Evolutionary conservation across 2,888 invertebrate genomes (phyloP), one percentile per base, ranked within the genome.

Genomic region (Drosophila longiperda): DNA sequence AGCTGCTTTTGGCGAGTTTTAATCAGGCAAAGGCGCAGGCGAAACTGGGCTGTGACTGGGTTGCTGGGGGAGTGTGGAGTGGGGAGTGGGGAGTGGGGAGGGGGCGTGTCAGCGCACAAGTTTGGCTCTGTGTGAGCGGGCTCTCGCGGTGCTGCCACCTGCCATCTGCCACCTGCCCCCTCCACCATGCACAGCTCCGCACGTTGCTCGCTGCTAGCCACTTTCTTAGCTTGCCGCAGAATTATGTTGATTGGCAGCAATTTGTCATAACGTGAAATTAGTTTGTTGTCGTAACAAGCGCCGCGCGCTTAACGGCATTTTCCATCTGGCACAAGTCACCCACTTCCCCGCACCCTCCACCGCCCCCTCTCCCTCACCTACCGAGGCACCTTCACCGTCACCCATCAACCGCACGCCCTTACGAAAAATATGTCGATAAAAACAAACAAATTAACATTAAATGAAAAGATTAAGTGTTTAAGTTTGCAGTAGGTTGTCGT

Each of bases 381-480:
- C 12, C 20, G 45, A 45, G 15, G 15, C 45, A 4, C 45, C 26
- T 20, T 20, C n/a, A n/a, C n/a, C 8, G 8, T 23, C 23, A 8
- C 40, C 52, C n/a, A 8, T 55, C 48, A 63, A 38, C 29, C 50
- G 55, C 23, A 64, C 64, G 52, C 61, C 76, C 76, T 48, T n/a
- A 65, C 54, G 20, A 54, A 57, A 90, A 90, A 89, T 90, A 89
- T 87, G 86, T 87, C 86, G 90, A 86, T 90, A 90, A 86, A 90
- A 86, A 90, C 90, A 86, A 86, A 86, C 86, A 86, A 86, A 86
- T 86, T 86, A 86, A 82, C 90, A 86, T 90, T 86, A 86, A 90
- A 90, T 87, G 90, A 89, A 89, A 86, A 86, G 86, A 86, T 86
- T 89, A 90, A 86, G 90, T 90, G 90, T 90, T 90, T 89, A 89